Evolutionary conservation across 2,113 vertebrate genomes (phyloP), one percentile per base, ranked within the genome.

Genomic region (Leptobrachium ailaonicum): DNA sequence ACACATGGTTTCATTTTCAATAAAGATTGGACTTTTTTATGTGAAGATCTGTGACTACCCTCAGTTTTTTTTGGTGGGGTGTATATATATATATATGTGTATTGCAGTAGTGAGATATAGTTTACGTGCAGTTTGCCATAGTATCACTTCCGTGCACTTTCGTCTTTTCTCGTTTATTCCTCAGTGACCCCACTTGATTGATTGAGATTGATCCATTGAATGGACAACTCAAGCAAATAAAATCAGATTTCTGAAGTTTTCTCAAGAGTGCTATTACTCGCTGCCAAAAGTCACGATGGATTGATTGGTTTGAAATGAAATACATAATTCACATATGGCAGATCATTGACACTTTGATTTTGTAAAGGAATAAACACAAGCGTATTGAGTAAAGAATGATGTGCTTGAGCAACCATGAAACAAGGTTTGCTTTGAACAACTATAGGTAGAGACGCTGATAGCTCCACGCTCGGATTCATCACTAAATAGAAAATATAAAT

Each of bases 241-340:
- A 50, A 47, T 9, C 5, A 20, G 14, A 32, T 71, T 32, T 71
- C 14, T 50, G 68, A 20, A 50, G 41, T 71, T 71, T 71, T 40
- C 1, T 20, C 9, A 2, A 14, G 8, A 71, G 68, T 50, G 43
- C 6, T 50, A 32, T n/a, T 50, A 71, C 32, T 47, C 44, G 14
- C 45, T 47, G 74, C 56, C 72, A 68, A 82, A 83, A 43, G 20
- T 73, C 42, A 50, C 80, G 78, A 64, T 4, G 53, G 53, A 66
- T 2, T 42, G 62, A 56, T 74, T 82, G 66, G 14, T 3, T 74
- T 71, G 77, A 12, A 79, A 63, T 56, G 13, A 76, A 79, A 47
- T 45, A 2, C 0, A 20, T 6, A 83, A 66, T 67, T 1, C 2
- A 47, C 41, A 68, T 66, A 62, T 4, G 66, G 11, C 41, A 13